These are phyloP conservation scores for Tipula helvola DNA, from an alignment of 2,888 invertebrate species.

Conservation along the genomic window DNA sequence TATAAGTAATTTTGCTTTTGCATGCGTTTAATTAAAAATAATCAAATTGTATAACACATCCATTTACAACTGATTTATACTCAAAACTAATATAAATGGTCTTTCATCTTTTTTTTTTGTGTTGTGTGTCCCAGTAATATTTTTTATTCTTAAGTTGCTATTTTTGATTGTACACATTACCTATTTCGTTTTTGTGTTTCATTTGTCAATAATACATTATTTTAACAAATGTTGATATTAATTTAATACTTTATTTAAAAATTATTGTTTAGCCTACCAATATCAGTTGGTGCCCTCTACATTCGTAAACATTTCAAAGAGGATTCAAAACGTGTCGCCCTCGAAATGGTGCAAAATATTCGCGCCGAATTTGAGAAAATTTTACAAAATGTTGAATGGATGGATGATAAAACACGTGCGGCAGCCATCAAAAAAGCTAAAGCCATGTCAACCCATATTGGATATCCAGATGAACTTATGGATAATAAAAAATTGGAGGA, in stretches of 20 bases:
- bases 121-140: not conserved
- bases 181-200: not conserved
- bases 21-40: not conserved
- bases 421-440: constrained; percentile 68
- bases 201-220: not conserved
- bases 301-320: constrained; percentile 79
- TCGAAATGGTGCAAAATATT: constrained; percentile 81
- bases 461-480: constrained; percentile 81
- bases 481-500: constrained; percentile 67
- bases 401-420: constrained; percentile 71
- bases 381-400: constrained; percentile 73
- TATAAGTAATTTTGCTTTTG: not conserved
- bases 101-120: not conserved
- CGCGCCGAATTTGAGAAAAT: constrained; percentile 70
- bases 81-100: not conserved
- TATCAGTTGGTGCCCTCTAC: constrained; percentile 73
- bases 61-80: not conserved
- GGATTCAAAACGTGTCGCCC: constrained; percentile 66
- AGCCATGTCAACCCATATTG: constrained; percentile 79
- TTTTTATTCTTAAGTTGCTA: not conserved
- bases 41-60: not conserved
- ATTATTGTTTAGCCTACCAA: constrained; percentile 43
- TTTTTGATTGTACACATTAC: not conserved
- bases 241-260: constrained; percentile 11
- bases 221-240: not conserved